A percentile compares a stretch with the other conserved stretches of the same genome.
Evolutionary conservation across 1,140 invertebrate genomes (phyloP).

Genomic region (Hycleus cichorii): DNA sequence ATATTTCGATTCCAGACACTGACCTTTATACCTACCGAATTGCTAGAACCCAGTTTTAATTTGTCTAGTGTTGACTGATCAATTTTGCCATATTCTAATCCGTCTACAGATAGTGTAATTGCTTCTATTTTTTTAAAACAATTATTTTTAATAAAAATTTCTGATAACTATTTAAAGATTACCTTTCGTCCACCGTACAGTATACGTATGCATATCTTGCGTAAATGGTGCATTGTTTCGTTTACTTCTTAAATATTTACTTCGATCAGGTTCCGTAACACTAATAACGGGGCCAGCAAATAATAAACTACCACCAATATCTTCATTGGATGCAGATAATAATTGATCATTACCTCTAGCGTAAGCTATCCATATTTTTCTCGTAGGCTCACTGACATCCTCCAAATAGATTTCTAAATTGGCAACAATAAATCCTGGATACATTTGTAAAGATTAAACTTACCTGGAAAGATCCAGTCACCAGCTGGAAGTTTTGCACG

Average conservation of each 20-base stretch:
- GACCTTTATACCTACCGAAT: not conserved
- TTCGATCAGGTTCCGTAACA: conserved; percentile 18
- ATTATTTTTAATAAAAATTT: not conserved
- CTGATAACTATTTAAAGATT: not conserved
- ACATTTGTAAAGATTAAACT: conserved; percentile 1
- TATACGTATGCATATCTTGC: conserved; percentile 23
- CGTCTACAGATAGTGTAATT: conserved; percentile 13
- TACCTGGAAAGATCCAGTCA: conserved; percentile 59
- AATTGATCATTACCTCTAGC: conserved; percentile 28
- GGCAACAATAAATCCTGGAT: not conserved
- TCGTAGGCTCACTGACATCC: conserved; percentile 12
- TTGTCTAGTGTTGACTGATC: not conserved
- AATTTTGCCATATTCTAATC: conserved; percentile 11
- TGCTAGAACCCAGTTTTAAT: not conserved
- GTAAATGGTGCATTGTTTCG: conserved; percentile 12
- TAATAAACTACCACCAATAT: conserved; percentile 25
- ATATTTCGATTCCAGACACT: not conserved
- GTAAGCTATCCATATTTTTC: conserved; percentile 28
- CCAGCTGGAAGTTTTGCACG: conserved; percentile 57
- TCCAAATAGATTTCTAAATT: conserved; percentile 29
- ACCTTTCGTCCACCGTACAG: conserved; percentile 25
- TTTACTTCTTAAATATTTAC: conserved; percentile 18
- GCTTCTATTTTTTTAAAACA: conserved; percentile 2
- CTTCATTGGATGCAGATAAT: conserved; percentile 11
- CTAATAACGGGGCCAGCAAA: conserved; percentile 26